phyloP scores from a whole-genome alignment of 2,888 invertebrate genomes.

The Eutolmus rufibarbis region DNA sequence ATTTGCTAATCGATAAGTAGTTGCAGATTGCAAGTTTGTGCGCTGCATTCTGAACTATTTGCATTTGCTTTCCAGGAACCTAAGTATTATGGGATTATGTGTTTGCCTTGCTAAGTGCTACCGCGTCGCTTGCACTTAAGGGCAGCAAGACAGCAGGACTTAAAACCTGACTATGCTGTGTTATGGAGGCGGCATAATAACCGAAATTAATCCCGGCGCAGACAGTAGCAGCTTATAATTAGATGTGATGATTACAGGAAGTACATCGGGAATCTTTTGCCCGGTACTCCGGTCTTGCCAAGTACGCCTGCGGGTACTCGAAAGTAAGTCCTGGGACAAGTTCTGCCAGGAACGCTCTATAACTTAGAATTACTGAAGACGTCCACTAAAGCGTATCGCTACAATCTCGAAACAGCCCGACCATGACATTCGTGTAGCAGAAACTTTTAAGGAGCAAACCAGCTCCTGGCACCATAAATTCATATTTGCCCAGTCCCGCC shows the following conservation, averaged over 20 bases:
- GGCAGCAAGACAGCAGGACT: not conserved
- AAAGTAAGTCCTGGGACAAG: not conserved
- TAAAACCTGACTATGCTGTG: not conserved
- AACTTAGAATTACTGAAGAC: slow-evolving; percentile 40
- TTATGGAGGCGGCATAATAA: not conserved
- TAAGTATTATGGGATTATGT: slow-evolving; percentile 10
- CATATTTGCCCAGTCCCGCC: not conserved
- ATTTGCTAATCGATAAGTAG: slow-evolving; percentile 17
- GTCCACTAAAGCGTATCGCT: slow-evolving; percentile 15
- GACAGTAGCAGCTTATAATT: not conserved
- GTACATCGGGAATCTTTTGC: not conserved
- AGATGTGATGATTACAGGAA: not conserved
- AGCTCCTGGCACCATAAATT: slow-evolving; percentile 18
- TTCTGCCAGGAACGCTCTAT: slow-evolving; percentile 17
- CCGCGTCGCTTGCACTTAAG: not conserved
- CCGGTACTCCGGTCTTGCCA: not conserved
- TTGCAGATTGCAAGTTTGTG: not conserved
- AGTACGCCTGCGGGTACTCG: not conserved
- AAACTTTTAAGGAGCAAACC: not conserved
- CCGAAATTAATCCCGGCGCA: not conserved
- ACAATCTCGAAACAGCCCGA: not conserved
- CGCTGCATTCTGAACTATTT: not conserved
- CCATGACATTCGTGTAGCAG: not conserved
- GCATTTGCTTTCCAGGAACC: not conserved
- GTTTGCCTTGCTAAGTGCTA: not conserved